phyloP scores from a whole-genome alignment of 2,113 vertebrate genomes.

The Artemisiospiza belli region DNA sequence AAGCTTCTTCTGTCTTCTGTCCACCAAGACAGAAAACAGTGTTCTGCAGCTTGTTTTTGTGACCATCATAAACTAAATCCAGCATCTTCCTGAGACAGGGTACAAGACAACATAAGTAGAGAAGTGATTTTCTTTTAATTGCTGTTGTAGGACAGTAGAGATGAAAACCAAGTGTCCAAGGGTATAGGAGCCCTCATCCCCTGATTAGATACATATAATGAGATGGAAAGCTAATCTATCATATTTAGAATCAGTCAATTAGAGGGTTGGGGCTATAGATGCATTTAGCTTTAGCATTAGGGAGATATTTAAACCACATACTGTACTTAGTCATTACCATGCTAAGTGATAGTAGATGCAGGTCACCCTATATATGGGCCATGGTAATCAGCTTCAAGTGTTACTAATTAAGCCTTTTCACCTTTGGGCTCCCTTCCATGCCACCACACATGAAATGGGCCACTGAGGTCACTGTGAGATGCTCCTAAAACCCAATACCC shows the following conservation, averaged over 20 bases:
- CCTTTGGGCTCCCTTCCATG: constrained; percentile 34
- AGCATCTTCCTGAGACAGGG: neutral
- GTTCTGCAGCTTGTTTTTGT: neutral
- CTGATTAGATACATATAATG: constrained; percentile 51
- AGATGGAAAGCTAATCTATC: constrained; percentile 68
- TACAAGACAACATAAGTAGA: accelerated
- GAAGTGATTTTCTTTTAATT: constrained; percentile 1
- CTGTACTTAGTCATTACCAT: constrained; percentile 49
- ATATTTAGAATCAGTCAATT: constrained; percentile 65
- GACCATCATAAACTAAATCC: neutral
- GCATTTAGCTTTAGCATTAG: constrained; percentile 40
- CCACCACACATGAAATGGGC: neutral
- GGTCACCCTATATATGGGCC: constrained; percentile 53
- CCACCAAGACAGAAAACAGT: neutral
- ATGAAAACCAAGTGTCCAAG: neutral
- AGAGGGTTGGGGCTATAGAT: constrained; percentile 41
- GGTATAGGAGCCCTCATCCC: neutral
- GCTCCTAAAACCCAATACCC: neutral
- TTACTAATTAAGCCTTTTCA: constrained; percentile 52
- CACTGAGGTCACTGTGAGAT: neutral
- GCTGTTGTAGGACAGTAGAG: neutral
- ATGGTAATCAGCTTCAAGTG: constrained; percentile 51
- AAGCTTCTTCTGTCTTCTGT: neutral
- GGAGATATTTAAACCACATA: constrained; percentile 51
- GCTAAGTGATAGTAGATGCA: constrained; percentile 61